These are phyloP conservation scores for Meloidogyne floridensis DNA, from an alignment of 1,140 invertebrate genomes.

Conservation along the genomic window DNA sequence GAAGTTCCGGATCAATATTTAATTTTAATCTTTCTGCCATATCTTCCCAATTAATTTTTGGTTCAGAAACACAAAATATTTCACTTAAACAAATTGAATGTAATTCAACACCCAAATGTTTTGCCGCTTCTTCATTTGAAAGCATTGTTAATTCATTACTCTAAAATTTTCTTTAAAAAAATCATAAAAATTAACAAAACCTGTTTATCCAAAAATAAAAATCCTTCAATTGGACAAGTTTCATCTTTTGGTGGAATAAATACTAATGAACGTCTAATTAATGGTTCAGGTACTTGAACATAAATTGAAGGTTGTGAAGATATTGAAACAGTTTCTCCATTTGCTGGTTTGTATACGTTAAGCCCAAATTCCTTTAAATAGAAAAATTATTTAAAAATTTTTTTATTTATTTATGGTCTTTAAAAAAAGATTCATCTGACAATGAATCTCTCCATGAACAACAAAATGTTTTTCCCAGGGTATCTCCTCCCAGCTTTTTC, in stretches of 20 bases:
- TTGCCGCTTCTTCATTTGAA: slow-evolving; percentile 40
- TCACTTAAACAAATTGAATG: slow-evolving; percentile 53
- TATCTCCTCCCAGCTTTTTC: too few relatives aligned
- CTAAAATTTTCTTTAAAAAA: slow-evolving; percentile 14
- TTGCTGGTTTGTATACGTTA: slow-evolving; percentile 61
- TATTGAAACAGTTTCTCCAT: slow-evolving; percentile 57
- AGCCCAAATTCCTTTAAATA: slow-evolving; percentile 53
- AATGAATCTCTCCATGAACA: too few relatives aligned
- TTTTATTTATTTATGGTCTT: too few relatives aligned
- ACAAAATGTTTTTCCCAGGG: too few relatives aligned
- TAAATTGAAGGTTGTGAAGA: slow-evolving; percentile 26
- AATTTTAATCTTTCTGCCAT: slow-evolving; percentile 35
- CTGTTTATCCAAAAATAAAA: slow-evolving; percentile 48
- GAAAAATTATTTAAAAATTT: background rate
- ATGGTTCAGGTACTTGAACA: slow-evolving; percentile 44
- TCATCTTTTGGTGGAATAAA: slow-evolving; percentile 48
- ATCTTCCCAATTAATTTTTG: slow-evolving; percentile 46
- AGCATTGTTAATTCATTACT: slow-evolving; percentile 45
- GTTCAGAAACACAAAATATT: slow-evolving; percentile 23
- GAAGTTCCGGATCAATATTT: slow-evolving; percentile 50
- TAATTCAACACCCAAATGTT: slow-evolving; percentile 38
- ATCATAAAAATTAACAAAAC: slow-evolving; percentile 25
- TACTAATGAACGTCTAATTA: slow-evolving; percentile 39
- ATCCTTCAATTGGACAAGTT: slow-evolving; percentile 51
- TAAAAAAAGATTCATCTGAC: too few relatives aligned